Percentiles rank a stretch among this genome's conserved stretches.
These are phyloP conservation scores for Philaethria dido DNA, from an alignment of 2,888 invertebrate species.

Conservation along the genomic window DNA sequence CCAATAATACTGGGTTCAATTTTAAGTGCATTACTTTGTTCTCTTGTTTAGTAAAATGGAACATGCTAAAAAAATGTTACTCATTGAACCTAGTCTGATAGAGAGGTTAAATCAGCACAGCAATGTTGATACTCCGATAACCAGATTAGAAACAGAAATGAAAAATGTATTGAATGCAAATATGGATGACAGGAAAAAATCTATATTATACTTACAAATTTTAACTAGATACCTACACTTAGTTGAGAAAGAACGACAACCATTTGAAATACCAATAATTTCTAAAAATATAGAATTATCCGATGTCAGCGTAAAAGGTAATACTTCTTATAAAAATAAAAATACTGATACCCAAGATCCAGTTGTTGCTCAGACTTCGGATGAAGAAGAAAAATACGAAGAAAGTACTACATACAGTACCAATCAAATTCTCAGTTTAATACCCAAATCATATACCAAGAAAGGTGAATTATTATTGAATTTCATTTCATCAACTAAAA, in stretches of 20 bases:
- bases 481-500: neutral
- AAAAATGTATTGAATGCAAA: neutral
- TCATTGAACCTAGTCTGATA: neutral
- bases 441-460: neutral
- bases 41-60: neutral
- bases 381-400: no score
- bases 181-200: no score
- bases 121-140: neutral
- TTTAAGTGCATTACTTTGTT: neutral
- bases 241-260: neutral
- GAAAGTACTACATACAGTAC: no score
- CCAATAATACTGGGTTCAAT: neutral
- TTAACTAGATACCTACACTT: neutral
- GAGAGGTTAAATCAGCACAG: neutral
- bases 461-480: neutral
- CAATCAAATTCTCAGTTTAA: slow-evolving; percentile 28
- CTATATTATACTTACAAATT: no score
- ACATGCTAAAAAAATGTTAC: neutral
- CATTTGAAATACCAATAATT: neutral
- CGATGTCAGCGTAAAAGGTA: no score
- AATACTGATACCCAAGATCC: no score
- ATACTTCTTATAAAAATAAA: no score
- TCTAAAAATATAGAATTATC: neutral
- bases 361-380: no score
- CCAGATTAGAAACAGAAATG: neutral